Conservation (phyloP, 2,113 vertebrate species). For the Apus apus region DNA sequence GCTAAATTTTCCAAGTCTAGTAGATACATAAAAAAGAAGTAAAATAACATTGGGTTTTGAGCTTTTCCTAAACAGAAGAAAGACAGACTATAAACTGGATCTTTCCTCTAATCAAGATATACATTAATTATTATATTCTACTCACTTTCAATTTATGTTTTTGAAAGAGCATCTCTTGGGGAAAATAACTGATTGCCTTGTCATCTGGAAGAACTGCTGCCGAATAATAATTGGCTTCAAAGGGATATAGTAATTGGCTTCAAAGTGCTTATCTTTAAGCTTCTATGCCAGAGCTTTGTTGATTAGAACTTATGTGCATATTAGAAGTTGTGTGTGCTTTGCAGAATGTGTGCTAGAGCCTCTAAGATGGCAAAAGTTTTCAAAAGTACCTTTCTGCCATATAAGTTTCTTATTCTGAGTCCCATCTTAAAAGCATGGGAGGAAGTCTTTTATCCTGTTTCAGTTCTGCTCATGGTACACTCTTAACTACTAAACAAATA, state of each 20-base stretch:
- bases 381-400: neutral
- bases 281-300: slow-evolving; percentile 3
- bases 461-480: neutral
- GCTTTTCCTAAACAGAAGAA: neutral
- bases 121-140: neutral
- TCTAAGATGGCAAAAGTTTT: neutral
- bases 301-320: neutral
- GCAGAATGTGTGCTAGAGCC: neutral
- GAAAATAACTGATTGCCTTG: neutral
- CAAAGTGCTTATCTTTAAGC: neutral
- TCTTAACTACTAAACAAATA: neutral
- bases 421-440: neutral
- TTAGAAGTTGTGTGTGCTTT: neutral
- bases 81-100: neutral
- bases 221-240: slow-evolving; percentile 1
- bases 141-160: neutral
- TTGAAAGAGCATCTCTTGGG: neutral
- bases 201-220: neutral
- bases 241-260: neutral
- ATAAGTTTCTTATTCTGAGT: neutral
- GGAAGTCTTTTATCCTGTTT: neutral
- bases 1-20: neutral
- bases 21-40: neutral
- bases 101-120: neutral
- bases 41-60: neutral